Evolutionary conservation across 2,797 vertebrate genomes (phyloP).

Genomic region (Macropus fuliginosus): DNA sequence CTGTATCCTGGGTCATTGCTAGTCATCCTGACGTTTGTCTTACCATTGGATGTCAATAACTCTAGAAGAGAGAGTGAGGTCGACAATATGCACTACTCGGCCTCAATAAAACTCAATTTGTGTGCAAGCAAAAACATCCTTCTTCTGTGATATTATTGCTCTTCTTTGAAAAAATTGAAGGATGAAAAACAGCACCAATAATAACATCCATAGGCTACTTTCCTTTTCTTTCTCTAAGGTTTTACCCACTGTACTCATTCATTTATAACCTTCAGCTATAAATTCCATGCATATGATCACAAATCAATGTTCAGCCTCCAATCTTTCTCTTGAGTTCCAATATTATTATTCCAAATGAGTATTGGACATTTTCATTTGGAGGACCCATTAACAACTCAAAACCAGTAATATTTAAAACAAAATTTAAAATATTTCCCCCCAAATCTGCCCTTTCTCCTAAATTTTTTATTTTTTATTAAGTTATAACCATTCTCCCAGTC

Average conservation of each 20-base stretch:
- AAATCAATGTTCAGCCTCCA: background rate
- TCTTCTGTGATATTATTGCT: background rate
- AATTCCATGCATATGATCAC: background rate
- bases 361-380: background rate
- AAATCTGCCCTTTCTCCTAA: background rate
- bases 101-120: background rate
- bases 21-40: background rate
- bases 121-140: background rate
- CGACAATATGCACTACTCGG: background rate
- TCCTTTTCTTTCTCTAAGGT: background rate
- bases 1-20: background rate
- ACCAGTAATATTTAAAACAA: background rate
- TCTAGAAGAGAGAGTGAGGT: background rate
- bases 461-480: background rate
- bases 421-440: background rate
- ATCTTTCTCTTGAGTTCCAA: background rate
- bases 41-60: background rate
- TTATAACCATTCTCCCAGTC: background rate
- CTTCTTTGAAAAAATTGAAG: background rate
- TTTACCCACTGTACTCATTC: background rate
- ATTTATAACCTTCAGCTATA: background rate
- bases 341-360: background rate
- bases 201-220: background rate
- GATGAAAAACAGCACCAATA: too few relatives aligned
- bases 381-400: background rate